Conservation (phyloP, 2,113 vertebrate species). For the Gobio gobio region DNA sequence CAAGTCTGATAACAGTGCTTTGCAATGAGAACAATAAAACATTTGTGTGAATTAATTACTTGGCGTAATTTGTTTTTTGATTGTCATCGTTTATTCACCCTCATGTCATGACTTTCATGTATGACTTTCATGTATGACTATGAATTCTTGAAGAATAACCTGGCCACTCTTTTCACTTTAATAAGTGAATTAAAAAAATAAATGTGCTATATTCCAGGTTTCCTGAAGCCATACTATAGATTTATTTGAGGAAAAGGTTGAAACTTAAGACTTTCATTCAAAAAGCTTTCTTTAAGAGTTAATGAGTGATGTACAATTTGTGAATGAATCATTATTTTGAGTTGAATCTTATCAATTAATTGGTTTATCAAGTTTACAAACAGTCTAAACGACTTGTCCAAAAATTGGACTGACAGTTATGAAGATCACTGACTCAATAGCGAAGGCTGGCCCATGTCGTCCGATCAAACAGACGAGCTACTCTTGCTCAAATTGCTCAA, state of each 20-base stretch:
- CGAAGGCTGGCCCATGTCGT: too few species aligned
- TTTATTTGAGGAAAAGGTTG: neutral
- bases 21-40: neutral
- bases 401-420: neutral
- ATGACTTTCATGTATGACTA: neutral
- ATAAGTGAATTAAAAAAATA: conserved; percentile 3
- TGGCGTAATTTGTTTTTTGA: neutral
- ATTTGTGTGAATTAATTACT: neutral
- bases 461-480: too few species aligned
- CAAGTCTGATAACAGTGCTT: neutral
- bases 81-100: neutral
- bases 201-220: neutral
- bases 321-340: neutral
- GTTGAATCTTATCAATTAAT: neutral
- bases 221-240: neutral
- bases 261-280: neutral
- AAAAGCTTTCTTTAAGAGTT: neutral
- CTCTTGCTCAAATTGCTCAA: too few species aligned
- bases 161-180: neutral
- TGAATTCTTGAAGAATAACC: neutral
- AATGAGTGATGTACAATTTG: neutral
- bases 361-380: neutral
- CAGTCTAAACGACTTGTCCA: neutral
- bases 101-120: neutral
- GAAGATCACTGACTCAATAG: neutral